phyloP scores from a whole-genome alignment of 1,140 invertebrate genomes.

The Cheumatopsyche charites region DNA sequence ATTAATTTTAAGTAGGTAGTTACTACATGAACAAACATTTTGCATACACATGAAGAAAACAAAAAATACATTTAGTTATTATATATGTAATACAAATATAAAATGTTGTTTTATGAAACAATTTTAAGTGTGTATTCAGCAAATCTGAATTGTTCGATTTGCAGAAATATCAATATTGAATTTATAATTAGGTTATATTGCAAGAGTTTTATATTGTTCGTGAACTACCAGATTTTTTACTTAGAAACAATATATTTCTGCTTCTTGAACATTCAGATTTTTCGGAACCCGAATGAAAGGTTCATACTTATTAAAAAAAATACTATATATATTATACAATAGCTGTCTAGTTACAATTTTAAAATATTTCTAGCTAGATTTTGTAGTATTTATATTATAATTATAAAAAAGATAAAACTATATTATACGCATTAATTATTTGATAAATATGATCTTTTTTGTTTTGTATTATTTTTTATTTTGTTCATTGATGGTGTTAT shows the following conservation, averaged over 20 bases:
- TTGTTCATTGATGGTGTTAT: conserved; percentile 19
- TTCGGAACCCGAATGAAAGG: conserved; percentile 24
- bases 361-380: conserved; percentile 49
- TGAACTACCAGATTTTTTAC: not conserved
- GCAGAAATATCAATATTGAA: conserved; percentile 42
- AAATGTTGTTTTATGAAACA: conserved; percentile 10
- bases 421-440: conserved; percentile 41
- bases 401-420: conserved; percentile 40
- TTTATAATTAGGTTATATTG: conserved; percentile 20
- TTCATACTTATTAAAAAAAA: conserved; percentile 39
- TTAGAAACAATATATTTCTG: conserved; percentile 41
- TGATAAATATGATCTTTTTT: conserved; percentile 26
- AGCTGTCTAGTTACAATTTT: conserved; percentile 47
- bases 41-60: not conserved
- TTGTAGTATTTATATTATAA: conserved; percentile 50
- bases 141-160: conserved; percentile 45
- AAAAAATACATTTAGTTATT: conserved; percentile 11
- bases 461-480: conserved; percentile 14
- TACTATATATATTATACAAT: conserved; percentile 35
- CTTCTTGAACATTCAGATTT: conserved; percentile 48
- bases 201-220: conserved; percentile 7
- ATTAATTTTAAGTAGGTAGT: conserved; percentile 16
- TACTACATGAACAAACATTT: not conserved
- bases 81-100: conserved; percentile 8
- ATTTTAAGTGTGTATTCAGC: not conserved